Conservation (phyloP, 2,113 vertebrate genomes). For the Barnardius zonarius region DNA sequence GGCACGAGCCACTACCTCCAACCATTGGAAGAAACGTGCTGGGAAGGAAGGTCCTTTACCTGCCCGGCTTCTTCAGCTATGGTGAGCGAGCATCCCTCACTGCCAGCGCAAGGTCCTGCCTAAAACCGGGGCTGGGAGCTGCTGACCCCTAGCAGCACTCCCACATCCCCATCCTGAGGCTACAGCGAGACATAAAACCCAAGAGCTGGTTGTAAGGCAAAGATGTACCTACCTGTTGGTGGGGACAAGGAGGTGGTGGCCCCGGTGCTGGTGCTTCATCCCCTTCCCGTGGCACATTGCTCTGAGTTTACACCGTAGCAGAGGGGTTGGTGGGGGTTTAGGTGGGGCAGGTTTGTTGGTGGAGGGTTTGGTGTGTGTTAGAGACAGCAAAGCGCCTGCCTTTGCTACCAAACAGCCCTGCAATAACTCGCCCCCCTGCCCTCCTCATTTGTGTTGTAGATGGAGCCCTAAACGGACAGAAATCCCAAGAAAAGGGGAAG, state of each 20-base stretch:
- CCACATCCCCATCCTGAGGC: rapidly evolving
- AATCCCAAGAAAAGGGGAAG: not conserved
- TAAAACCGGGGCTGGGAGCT: not conserved
- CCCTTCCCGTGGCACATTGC: rapidly evolving
- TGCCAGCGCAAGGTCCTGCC: not conserved
- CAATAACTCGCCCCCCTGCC: not conserved
- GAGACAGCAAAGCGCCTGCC: not conserved
- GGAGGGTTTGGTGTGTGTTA: not conserved
- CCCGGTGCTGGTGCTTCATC: not conserved
- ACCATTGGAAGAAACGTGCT: constrained; percentile 83
- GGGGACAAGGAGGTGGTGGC: not conserved
- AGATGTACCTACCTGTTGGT: not conserved
- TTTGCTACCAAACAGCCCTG: not conserved
- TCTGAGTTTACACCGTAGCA: rapidly evolving
- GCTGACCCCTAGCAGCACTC: not conserved
- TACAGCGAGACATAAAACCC: not conserved
- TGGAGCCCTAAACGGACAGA: not conserved
- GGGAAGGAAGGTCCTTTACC: constrained; percentile 85
- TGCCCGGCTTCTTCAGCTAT: constrained; percentile 88
- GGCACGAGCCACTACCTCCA: constrained; percentile 86
- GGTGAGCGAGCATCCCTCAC: constrained; percentile 76
- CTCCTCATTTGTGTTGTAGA: not conserved
- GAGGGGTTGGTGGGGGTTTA: not conserved
- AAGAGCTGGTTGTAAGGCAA: not conserved
- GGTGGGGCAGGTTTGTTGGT: not conserved